Conservation (phyloP, 2,888 invertebrate genomes). For the Idaea aversata region DNA sequence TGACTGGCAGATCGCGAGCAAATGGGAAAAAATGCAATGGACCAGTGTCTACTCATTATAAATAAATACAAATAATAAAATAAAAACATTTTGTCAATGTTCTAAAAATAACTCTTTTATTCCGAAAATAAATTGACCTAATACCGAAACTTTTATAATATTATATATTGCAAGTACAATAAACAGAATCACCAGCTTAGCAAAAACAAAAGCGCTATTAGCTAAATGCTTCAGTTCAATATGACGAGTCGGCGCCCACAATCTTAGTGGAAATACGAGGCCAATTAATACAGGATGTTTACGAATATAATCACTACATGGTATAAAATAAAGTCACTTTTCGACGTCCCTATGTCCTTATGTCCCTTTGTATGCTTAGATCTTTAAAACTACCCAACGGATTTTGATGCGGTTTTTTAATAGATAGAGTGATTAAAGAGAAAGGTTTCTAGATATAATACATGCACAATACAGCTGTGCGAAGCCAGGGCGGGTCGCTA, state of each 20-base stretch:
- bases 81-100: too few species aligned
- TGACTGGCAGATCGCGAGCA: too few species aligned
- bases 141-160: not conserved
- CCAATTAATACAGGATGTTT: conserved; percentile 19
- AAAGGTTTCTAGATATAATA: too few species aligned
- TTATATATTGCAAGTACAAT: not conserved
- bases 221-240: conserved; percentile 53
- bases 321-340: too few species aligned
- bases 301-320: not conserved
- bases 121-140: not conserved
- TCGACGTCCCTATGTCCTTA: too few species aligned
- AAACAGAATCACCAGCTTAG: conserved; percentile 30
- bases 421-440: too few species aligned
- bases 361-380: too few species aligned
- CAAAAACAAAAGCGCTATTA: conserved; percentile 43
- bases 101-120: not conserved
- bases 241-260: conserved; percentile 66
- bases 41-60: not conserved
- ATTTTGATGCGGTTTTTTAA: too few species aligned
- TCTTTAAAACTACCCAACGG: too few species aligned
- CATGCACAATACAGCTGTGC: too few species aligned
- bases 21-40: too few species aligned
- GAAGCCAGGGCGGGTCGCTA: too few species aligned
- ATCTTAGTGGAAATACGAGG: conserved; percentile 36
- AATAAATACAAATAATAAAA: not conserved